Conservation (phyloP, 2,113 vertebrate genomes). For the Alaudala cheleensis region DNA sequence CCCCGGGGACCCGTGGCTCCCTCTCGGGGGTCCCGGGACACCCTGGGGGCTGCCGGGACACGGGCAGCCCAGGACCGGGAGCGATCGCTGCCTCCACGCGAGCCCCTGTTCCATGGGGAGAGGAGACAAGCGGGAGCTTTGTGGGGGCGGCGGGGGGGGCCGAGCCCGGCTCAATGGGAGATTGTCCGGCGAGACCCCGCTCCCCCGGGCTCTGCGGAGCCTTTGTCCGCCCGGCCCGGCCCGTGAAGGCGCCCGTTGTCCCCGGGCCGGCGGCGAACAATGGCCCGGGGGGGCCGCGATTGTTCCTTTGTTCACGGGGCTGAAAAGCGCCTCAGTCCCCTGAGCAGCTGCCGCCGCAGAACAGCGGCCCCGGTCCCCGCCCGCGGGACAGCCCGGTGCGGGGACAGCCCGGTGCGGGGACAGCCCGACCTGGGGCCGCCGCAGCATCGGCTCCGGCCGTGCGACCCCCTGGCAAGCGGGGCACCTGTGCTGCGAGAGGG, state of each 20-base stretch:
- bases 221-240: not conserved
- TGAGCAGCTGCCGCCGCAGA: not conserved
- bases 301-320: slow-evolving; percentile 2
- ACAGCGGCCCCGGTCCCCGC: not conserved
- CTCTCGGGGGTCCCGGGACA: not conserved
- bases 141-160: not conserved
- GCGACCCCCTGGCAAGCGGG: not conserved
- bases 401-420: not conserved
- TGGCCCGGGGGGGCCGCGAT: not conserved
- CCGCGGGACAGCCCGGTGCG: not conserved
- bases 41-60: not conserved
- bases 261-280: not conserved
- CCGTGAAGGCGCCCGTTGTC: slow-evolving; percentile 14
- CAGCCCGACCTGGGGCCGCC: not conserved
- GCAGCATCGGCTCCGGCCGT: not conserved
- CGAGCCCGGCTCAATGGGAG: not conserved
- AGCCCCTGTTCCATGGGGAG: not conserved
- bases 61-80: not conserved
- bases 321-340: slow-evolving; percentile 28
- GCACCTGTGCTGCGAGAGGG: not conserved
- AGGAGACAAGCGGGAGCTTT: slow-evolving; percentile 4
- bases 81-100: not conserved
- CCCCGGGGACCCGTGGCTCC: not conserved
- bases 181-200: not conserved
- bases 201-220: not conserved